Base-by-base conservation (phyloP, 2,888 invertebrate species). In the Latrodectus hesperus region DNA sequence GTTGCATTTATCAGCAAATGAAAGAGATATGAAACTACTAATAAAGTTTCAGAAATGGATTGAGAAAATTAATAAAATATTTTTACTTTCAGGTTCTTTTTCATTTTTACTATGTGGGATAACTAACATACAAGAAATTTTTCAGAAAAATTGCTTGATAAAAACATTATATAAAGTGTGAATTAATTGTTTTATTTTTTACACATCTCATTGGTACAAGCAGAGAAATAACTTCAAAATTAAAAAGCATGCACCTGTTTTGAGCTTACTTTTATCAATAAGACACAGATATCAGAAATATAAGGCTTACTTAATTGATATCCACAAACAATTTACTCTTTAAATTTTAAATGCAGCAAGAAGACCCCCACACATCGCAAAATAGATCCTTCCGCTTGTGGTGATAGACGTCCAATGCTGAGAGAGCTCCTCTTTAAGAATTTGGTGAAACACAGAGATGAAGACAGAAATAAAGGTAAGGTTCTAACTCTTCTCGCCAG, bases 191-290 rank as follows among this genome's bases (percentile, higher is more conserved):
- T 9, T 49, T 22, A 22, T 22, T 38, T 38, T n/a, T 38, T 38
- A 38, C 38, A 38, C 38, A 38, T 38, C 5, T 38, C 6, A 38
- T 38, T 38, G 38, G 38, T 38, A 38, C 38, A 38, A 6, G 38
- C 38, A 38, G 38, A 38, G 38, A 38, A 38, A 38, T 38, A 38
- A 38, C 38, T 60, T 60, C 6, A 68, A 80, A 80, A 64, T 74
- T 74, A 82, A 70, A 52, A 14, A 55, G 83, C 78, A 88, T 88
- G 83, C 87, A 88, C 86, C 87, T 67, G 70, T 65, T 83, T 88
- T 88, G 87, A 88, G 87, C 87, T 70, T 83, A 68, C 72, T 53
- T 71, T 64, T 83, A 17, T 22, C 74, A 14, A 55, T 83, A 82
- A 82, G 82, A 88, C 78, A 88, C 83, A 70, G 64, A 88, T 79